Percentiles rank a stretch among this genome's conserved stretches.
phyloP scores from a whole-genome alignment of 2,113 vertebrate species.

The Nothobranchius kuhntae region DNA sequence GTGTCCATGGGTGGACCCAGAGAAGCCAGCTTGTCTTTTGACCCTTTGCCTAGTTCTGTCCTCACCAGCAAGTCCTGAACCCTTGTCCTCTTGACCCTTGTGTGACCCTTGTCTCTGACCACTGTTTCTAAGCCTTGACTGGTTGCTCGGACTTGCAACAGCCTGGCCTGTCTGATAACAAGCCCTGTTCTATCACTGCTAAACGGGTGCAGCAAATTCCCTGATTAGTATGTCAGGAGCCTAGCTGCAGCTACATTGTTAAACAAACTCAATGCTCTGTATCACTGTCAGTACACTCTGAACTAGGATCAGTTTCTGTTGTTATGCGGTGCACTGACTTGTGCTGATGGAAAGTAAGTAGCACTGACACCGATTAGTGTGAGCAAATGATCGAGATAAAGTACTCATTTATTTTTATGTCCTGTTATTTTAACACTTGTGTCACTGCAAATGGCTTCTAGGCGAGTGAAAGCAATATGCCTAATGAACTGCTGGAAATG shows the following conservation, averaged over 20 bases:
- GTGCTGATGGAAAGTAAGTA: slow-evolving; percentile 27
- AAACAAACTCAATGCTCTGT: slow-evolving; percentile 30
- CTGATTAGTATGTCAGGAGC: slow-evolving; percentile 71
- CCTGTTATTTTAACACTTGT: neutral
- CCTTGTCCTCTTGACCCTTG: too few relatives aligned
- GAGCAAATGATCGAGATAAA: slow-evolving; percentile 23
- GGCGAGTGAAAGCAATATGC: neutral
- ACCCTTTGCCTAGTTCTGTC: too few relatives aligned
- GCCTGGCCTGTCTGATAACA: slow-evolving; percentile 73
- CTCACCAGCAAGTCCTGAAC: too few relatives aligned
- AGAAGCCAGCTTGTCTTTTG: too few relatives aligned
- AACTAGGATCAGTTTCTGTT: slow-evolving; percentile 39
- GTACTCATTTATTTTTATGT: slow-evolving; percentile 17
- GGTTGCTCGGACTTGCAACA: too few relatives aligned
- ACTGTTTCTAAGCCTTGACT: too few relatives aligned
- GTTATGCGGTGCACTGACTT: slow-evolving; percentile 12
- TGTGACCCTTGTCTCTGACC: too few relatives aligned
- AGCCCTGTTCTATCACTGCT: slow-evolving; percentile 65
- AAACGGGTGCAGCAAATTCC: slow-evolving; percentile 69
- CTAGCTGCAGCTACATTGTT: slow-evolving; percentile 50
- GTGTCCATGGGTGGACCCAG: too few relatives aligned
- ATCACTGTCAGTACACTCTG: slow-evolving; percentile 39
- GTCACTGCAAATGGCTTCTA: neutral
- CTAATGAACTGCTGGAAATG: neutral
- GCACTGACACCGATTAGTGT: slow-evolving; percentile 13